These are phyloP conservation scores for Deroplatys truncata DNA, from an alignment of 2,888 invertebrate species.

Conservation along the genomic window DNA sequence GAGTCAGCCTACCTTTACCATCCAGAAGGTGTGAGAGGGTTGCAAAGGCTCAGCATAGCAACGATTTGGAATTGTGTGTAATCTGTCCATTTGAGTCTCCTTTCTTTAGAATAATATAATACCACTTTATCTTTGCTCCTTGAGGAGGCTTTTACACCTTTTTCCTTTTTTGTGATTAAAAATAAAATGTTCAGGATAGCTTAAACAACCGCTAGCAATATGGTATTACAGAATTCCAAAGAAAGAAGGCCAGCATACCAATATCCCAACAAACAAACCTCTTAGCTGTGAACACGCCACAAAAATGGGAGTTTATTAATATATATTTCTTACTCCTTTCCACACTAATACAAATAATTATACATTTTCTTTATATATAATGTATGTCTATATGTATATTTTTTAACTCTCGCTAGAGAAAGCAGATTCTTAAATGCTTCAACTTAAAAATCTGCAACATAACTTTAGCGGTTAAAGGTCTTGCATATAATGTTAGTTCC, in stretches of 20 bases:
- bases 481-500: neutral
- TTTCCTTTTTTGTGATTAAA: too few species aligned
- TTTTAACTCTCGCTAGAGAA: slow-evolving; percentile 26
- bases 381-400: neutral
- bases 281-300: slow-evolving; percentile 18
- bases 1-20: slow-evolving; percentile 24
- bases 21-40: slow-evolving; percentile 18
- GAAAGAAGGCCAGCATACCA: slow-evolving; percentile 6
- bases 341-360: neutral
- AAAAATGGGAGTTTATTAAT: slow-evolving; percentile 10
- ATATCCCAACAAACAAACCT: slow-evolving; percentile 16
- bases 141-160: neutral
- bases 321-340: neutral
- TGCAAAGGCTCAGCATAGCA: slow-evolving; percentile 27
- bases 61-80: slow-evolving; percentile 14
- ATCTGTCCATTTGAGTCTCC: neutral
- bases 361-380: neutral
- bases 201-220: neutral
- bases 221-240: neutral
- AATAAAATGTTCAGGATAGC: too few species aligned
- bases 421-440: neutral
- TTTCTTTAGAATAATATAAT: neutral
- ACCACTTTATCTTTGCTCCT: neutral
- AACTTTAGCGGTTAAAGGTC: neutral
- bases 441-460: neutral